Evolutionary conservation across 1,140 invertebrate genomes (phyloP), one percentile per base, ranked within the genome.

Genomic region (Pomacea maculata): DNA sequence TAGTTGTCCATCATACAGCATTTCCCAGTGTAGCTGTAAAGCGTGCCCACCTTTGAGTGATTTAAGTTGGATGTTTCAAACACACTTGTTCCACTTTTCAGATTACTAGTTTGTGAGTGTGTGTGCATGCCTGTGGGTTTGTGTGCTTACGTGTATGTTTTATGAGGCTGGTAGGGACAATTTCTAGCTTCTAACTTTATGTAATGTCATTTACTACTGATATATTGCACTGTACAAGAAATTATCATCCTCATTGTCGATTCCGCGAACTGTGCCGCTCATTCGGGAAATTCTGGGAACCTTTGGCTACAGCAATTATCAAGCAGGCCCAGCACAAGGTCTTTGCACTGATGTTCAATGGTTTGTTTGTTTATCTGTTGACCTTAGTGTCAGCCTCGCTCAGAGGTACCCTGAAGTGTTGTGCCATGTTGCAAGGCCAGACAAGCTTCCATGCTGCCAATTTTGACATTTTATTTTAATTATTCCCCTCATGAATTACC

Each of bases 141-240:
- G 72, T 52, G 72, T 74, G 72, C n/a, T 10, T 74, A 34, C 45
- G 57, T 74, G 72, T 52, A 54, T 74, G 34, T 52, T 10, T 74
- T 25, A 25, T 25, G 25, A 25, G 25, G 72, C 14, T 34, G 45
- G 34, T 52, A 54, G 45, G 72, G 45, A 54, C 55, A 54, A 52
- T 34, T 34, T 34, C 52, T 34, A 17, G 72, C 55, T 34, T 74
- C 10, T 74, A 15, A 19, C 34, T 74, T 34, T 6, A 54, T 74
- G 25, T 45, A 71, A 29, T 71, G 19, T 71, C 70, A 19, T 15
- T n/a, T 19, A 71, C 11, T 71, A 29, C 34, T 71, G 29, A 14
- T 14, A n/a, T 29, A 71, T 71, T 71, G 17, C 70, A n/a, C 34
- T 45, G 2, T 45, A 45, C 34, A 45, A 45, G 34, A 45, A 6